These are phyloP conservation scores for Caenorhabditis plicata DNA, from an alignment of 2,888 invertebrate species.

Conservation along the genomic window DNA sequence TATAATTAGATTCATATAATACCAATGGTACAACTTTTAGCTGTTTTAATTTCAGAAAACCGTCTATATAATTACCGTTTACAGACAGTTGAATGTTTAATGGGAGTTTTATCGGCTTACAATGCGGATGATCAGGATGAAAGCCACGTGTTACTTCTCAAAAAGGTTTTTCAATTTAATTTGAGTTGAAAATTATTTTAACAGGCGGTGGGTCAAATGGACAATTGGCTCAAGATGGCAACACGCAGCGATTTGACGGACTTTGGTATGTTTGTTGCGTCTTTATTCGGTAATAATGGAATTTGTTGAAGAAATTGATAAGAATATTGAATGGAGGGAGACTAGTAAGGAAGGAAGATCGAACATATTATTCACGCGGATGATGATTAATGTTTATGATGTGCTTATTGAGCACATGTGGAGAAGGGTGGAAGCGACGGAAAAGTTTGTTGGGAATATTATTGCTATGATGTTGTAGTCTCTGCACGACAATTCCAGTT, in stretches of 20 bases:
- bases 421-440: conserved; percentile 30
- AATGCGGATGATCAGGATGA: conserved; percentile 16
- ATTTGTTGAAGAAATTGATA: too few relatives aligned
- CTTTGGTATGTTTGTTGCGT: too few relatives aligned
- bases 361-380: conserved; percentile 27
- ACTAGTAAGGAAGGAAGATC: conserved; percentile 18
- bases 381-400: conserved; percentile 43
- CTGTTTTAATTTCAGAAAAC: not conserved
- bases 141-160: too few relatives aligned
- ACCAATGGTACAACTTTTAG: not conserved
- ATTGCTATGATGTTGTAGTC: too few relatives aligned
- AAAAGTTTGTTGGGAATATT: too few relatives aligned
- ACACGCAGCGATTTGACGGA: conserved; percentile 25
- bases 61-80: too few relatives aligned
- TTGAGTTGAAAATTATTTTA: conserved; percentile 16
- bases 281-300: too few relatives aligned
- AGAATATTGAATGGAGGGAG: conserved; percentile 36
- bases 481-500: too few relatives aligned
- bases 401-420: conserved; percentile 46
- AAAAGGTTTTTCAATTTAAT: too few relatives aligned
- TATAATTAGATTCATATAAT: not conserved
- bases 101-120: conserved; percentile 19
- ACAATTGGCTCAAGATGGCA: conserved; percentile 26
- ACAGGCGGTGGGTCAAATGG: conserved; percentile 13
- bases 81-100: conserved; percentile 31